Conservation (phyloP, 2,888 invertebrate species). For the Drosophila subsilvestris region DNA sequence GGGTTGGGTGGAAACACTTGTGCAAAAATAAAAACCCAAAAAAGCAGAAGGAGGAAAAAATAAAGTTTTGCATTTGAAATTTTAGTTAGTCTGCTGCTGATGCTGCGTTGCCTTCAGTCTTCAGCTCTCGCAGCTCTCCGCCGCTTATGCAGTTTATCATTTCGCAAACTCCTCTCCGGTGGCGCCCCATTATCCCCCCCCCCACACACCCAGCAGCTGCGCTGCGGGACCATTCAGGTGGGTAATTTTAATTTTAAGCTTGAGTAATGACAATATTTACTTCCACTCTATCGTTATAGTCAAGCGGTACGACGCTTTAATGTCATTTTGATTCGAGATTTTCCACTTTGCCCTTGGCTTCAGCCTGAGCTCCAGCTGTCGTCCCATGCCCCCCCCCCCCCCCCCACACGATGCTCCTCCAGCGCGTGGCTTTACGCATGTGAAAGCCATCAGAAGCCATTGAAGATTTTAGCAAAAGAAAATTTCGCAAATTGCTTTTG, state of each 20-base stretch:
- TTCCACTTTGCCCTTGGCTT: constrained; percentile 42
- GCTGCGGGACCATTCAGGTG: constrained; percentile 58
- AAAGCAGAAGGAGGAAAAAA: constrained; percentile 43
- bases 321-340: constrained; percentile 78
- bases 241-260: constrained; percentile 82
- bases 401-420: too few relatives aligned
- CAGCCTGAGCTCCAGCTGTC: constrained; percentile 29
- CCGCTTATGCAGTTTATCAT: constrained; percentile 81
- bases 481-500: too few relatives aligned
- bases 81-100: constrained; percentile 57
- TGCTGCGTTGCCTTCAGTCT: constrained; percentile 46
- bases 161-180: constrained; percentile 43
- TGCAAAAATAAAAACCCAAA: background rate
- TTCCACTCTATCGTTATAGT: constrained; percentile 66
- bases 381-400: background rate
- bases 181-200: constrained; percentile 18
- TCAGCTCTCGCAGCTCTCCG: constrained; percentile 29
- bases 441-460: constrained; percentile 2
- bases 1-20: background rate
- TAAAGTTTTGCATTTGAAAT: constrained; percentile 77
- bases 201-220: background rate
- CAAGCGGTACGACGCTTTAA: constrained; percentile 78
- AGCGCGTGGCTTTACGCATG: constrained; percentile 13
- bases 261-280: constrained; percentile 82
- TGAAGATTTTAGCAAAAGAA: background rate